phyloP scores from a whole-genome alignment of 2,113 vertebrate genomes.

The Oryctolagus cuniculus region mOryCun1.1 NC_091438.1:137001501-137002000 shows the following conservation, averaged over 20 bases:
- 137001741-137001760: background rate
- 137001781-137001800: conserved; percentile 46
- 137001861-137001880: no score
- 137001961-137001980: no score
- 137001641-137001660: background rate
- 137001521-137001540: conserved; percentile 3
- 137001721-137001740: conserved; percentile 16
- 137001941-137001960: no score
- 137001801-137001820: no score
- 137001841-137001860: no score
- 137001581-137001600: background rate
- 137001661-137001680: conserved; percentile 30
- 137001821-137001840: no score
- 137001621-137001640: background rate
- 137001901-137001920: no score
- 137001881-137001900: no score
- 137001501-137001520: background rate
- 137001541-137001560: background rate
- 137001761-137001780: background rate
- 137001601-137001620: background rate
- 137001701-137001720: background rate
- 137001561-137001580: background rate
- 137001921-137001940: no score
- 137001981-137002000: no score
- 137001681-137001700: background rate